phyloP scores from a whole-genome alignment of 2,113 vertebrate genomes.

The Rhea pennata region DNA sequence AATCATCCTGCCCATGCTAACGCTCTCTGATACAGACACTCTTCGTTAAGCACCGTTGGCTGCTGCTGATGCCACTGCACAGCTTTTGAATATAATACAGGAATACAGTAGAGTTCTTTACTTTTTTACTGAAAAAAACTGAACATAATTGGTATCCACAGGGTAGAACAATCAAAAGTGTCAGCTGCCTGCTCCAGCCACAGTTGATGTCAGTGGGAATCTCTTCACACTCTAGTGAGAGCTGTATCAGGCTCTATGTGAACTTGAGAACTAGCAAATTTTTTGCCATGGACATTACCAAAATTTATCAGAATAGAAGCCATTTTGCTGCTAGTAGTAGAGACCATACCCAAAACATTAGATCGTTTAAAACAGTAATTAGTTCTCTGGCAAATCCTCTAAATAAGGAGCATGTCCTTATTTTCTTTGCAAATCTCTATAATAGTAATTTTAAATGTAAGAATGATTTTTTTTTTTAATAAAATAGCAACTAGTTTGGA shows the following conservation, averaged over 20 bases:
- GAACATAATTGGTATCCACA: background rate
- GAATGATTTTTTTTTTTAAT: no score
- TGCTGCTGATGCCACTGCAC: accelerated
- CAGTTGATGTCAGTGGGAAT: background rate
- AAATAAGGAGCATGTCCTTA: background rate
- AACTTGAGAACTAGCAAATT: background rate
- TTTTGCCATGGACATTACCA: background rate
- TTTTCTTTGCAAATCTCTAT: background rate
- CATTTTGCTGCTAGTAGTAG: background rate
- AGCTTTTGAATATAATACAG: background rate
- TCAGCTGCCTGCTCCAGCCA: background rate
- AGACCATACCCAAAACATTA: background rate
- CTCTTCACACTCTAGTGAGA: background rate
- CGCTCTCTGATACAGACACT: accelerated
- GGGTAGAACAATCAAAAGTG: accelerated
- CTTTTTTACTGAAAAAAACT: background rate
- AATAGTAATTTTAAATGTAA: no score
- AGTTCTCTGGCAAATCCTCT: background rate
- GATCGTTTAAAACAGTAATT: background rate
- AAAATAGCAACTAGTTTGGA: background rate
- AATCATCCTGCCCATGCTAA: background rate
- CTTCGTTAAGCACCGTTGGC: background rate
- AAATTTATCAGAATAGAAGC: background rate
- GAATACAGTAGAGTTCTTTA: background rate
- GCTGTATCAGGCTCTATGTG: accelerated